Evolutionary conservation across 2,113 vertebrate species (phyloP).

Genomic region (Gymnocephalus cernua): DNA sequence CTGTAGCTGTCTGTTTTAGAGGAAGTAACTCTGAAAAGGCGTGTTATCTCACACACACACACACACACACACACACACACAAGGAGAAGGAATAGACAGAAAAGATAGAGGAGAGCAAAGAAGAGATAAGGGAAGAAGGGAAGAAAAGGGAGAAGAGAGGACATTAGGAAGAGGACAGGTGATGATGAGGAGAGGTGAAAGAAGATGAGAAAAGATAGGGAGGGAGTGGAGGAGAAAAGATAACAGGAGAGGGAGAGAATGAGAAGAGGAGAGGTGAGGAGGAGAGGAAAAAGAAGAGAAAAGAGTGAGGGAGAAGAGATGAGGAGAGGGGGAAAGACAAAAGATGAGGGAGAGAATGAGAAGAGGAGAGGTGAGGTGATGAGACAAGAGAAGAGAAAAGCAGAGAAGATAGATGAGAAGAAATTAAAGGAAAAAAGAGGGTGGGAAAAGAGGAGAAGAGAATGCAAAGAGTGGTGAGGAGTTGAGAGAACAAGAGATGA

Average conservation of each 20-base stretch:
- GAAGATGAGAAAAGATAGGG: background rate
- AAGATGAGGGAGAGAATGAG: background rate
- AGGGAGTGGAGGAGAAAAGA: background rate
- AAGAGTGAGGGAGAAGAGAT: no score
- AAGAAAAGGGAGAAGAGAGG: background rate
- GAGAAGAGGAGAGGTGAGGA: background rate
- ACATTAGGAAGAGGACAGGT: no score
- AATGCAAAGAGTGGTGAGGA: no score
- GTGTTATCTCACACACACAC: constrained; percentile 2
- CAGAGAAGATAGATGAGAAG: background rate
- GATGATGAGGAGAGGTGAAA: background rate
- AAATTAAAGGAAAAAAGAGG: background rate
- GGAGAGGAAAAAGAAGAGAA: no score
- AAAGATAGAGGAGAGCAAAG: no score
- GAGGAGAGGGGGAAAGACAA: no score
- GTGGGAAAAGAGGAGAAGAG: background rate
- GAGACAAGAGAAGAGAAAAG: background rate
- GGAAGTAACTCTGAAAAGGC: constrained; percentile 15
- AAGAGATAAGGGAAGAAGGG: no score
- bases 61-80: background rate
- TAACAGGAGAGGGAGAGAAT: background rate
- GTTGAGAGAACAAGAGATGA: background rate
- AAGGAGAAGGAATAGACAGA: background rate
- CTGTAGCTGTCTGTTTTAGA: constrained; percentile 6
- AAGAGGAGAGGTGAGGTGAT: background rate